phyloP scores from a whole-genome alignment of 2,888 invertebrate species.

The Xanthostigma xanthostigma region DNA sequence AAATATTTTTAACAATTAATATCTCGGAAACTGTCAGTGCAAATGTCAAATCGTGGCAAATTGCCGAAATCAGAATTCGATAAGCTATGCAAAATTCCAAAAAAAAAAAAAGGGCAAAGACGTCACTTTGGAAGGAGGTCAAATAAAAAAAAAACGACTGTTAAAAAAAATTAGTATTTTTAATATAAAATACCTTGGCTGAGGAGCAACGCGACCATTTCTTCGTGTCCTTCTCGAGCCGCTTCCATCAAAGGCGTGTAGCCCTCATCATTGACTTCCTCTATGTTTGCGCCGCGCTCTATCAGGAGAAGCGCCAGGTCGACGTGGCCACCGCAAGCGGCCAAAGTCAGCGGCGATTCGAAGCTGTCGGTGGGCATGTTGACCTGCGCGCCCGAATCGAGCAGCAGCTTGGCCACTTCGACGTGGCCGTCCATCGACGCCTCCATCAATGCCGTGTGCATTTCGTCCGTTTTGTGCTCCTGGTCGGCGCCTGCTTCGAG shows the following conservation, averaged over 20 bases:
- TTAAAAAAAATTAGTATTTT: background rate
- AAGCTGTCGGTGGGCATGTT: slow-evolving; percentile 99
- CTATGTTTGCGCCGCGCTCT: slow-evolving; percentile 95
- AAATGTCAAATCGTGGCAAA: too few relatives aligned
- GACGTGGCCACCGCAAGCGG: slow-evolving; percentile 97
- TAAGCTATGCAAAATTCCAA: background rate
- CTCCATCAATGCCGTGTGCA: slow-evolving; percentile 99
- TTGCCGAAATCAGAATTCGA: too few relatives aligned
- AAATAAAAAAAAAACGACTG: background rate
- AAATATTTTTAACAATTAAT: background rate
- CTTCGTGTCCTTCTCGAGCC: slow-evolving; percentile 94
- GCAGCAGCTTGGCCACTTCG: slow-evolving; percentile 83
- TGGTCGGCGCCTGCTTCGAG: slow-evolving; percentile 92
- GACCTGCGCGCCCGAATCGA: slow-evolving; percentile 94
- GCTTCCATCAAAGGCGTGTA: slow-evolving; percentile 99
- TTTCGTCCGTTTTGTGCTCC: slow-evolving; percentile 98
- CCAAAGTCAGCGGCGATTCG: slow-evolving; percentile 94
- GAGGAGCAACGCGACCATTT: slow-evolving; percentile 89
- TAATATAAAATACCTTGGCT: slow-evolving; percentile 52
- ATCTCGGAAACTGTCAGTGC: too few relatives aligned
- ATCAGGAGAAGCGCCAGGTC: slow-evolving; percentile 90
- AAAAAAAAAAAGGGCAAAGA: background rate
- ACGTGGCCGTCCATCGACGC: slow-evolving; percentile 99
- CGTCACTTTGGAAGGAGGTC: background rate
- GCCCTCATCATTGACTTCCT: slow-evolving; percentile 98